Evolutionary conservation across 1,140 invertebrate species (phyloP).

Genomic region (Oedothorax gibbosus): DNA sequence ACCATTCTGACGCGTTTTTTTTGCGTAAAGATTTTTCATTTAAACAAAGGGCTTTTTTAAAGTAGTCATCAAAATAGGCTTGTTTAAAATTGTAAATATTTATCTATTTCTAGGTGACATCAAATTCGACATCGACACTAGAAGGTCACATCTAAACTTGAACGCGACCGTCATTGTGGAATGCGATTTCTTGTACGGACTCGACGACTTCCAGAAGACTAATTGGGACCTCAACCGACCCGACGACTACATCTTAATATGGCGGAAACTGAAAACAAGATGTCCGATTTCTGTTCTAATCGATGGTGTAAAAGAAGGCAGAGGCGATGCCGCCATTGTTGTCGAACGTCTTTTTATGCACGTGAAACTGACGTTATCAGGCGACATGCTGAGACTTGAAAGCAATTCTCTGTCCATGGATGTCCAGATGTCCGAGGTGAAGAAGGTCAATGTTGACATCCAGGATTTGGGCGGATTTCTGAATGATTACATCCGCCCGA

Average conservation of each 20-base stretch:
- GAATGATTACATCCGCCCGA: background rate
- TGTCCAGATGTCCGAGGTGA: constrained; percentile 15
- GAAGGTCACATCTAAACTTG: too few species aligned
- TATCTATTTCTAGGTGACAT: too few species aligned
- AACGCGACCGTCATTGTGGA: constrained; percentile 3
- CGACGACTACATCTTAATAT: background rate
- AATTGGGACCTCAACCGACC: background rate
- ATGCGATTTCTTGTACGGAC: background rate
- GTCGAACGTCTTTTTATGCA: constrained; percentile 17
- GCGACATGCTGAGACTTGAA: background rate
- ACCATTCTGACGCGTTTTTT: too few species aligned
- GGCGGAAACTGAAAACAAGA: background rate
- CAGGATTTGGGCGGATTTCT: background rate
- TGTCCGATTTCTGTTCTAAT: background rate
- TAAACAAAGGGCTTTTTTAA: too few species aligned
- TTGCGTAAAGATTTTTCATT: too few species aligned
- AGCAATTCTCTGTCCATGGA: background rate
- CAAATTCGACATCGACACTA: too few species aligned
- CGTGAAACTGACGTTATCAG: background rate
- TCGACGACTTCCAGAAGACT: constrained; percentile 1
- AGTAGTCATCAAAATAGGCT: too few species aligned
- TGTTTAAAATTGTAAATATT: too few species aligned
- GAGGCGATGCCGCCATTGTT: background rate
- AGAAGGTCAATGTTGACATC: background rate
- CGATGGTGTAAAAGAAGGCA: background rate